Conservation (phyloP, 2,888 invertebrate genomes). For the Drosophila robusta region DNA sequence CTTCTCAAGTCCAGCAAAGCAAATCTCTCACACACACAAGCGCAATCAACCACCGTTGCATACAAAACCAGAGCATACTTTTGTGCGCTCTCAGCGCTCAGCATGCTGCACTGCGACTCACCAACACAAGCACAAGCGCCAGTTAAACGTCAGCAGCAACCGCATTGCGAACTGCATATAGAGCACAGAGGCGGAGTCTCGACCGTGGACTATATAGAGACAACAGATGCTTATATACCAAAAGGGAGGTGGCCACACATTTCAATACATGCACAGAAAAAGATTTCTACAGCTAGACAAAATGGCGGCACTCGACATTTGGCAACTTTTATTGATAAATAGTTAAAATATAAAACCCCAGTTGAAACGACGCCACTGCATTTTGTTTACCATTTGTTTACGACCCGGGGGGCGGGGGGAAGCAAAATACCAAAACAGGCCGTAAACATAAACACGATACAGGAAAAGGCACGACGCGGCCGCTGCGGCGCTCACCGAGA, state of each 20-base stretch:
- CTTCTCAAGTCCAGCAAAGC: constrained; percentile 25
- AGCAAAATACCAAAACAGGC: constrained; percentile 57
- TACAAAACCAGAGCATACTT: constrained; percentile 34
- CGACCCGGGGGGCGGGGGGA: neutral
- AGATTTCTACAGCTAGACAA: constrained; percentile 40
- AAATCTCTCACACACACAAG: constrained; percentile 1
- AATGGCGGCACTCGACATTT: constrained; percentile 62
- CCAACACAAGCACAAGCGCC: constrained; percentile 62
- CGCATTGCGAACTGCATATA: constrained; percentile 60
- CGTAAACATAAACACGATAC: constrained; percentile 71
- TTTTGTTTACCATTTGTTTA: constrained; percentile 84
- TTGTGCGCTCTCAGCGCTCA: constrained; percentile 51
- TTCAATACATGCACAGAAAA: constrained; percentile 16
- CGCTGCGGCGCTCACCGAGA: constrained; percentile 59
- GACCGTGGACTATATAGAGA: constrained; percentile 48
- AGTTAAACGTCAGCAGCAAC: constrained; percentile 53
- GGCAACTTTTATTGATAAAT: constrained; percentile 10
- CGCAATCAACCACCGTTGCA: constrained; percentile 57
- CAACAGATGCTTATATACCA: constrained; percentile 54
- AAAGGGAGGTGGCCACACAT: constrained; percentile 61
- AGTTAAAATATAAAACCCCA: constrained; percentile 40
- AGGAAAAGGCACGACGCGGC: constrained; percentile 43
- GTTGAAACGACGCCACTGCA: constrained; percentile 76
- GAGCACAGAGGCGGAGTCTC: constrained; percentile 82
- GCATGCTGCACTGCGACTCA: constrained; percentile 53